Base-by-base conservation (phyloP, 2,797 vertebrate species). In the Peromyscus eremicus region DNA sequence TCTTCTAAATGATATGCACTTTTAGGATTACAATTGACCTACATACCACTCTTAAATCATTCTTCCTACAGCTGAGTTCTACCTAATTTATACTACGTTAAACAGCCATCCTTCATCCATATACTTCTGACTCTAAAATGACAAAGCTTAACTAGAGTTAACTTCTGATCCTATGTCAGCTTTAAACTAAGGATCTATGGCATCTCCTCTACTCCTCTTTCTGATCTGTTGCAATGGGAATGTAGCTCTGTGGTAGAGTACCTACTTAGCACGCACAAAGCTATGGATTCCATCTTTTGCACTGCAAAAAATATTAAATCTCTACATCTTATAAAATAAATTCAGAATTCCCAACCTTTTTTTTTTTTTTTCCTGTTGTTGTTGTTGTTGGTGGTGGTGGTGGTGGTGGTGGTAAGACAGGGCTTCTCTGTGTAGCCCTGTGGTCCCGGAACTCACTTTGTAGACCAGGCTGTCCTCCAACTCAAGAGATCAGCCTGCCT, bases 281-380 rank as follows among this genome's bases (percentile, higher is more conserved):
- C 17, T 32, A 46, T 68, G 62, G 29, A 34, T 77, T 27, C 57
- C 40, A 64, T 46, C 32, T 76, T n/a, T 34, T 77, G 40, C 32
- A 89, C 32, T 89, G 12, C 29, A 76, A 76, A 77, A 46, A 89
- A 60, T 16, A 17, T 7, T 52, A 85, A 55, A 77, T 71, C 40
- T 52, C 88, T 73, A 64, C n/a, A 66, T 29, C 46, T 94, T 68
- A 92, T 76, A 79, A 92, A 92, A 93, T 12, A 92, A 95, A 93
- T 89, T 83, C 40, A 84, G 60, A 64, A 83, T 21, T 21, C 60
- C 60, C 27, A 19, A 40, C 14, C 27, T 80, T 57, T 27, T 2
- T 29, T 77, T 16, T 16, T 46, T 46, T 49, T 49, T 49, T 11
- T 49, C 49, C 49, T 49, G 49, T 49, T 49, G 49, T 49, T 49